Conservation (phyloP, 2,888 invertebrate genomes). For the Chironomus tentans region DNA sequence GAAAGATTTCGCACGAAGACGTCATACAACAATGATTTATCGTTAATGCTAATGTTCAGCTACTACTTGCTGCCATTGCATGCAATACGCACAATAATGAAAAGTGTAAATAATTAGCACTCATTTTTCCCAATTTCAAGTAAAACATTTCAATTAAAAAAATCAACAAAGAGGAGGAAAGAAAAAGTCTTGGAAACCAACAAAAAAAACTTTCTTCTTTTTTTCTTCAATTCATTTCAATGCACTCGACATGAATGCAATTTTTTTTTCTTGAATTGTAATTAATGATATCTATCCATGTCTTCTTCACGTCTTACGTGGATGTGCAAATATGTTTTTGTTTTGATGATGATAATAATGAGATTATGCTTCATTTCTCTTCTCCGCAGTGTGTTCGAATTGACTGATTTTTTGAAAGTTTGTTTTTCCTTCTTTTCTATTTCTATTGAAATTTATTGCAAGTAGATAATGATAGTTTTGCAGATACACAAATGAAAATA, state of each 20-base stretch:
- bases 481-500: no score
- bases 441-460: no score
- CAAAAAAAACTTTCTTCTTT: background rate
- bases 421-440: no score
- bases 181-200: background rate
- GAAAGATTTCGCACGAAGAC: background rate
- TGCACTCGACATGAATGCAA: background rate
- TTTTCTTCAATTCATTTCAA: background rate
- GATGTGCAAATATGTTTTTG: no score
- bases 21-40: background rate
- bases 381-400: no score
- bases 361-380: no score
- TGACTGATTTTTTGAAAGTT: no score
- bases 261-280: no score
- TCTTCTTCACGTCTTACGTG: no score
- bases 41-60: background rate
- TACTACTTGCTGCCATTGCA: background rate
- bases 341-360: no score
- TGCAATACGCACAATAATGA: background rate
- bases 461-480: no score
- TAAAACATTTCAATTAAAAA: background rate
- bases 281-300: no score
- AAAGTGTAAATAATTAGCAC: background rate
- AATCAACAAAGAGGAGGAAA: background rate
- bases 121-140: background rate